Conservation (phyloP, 2,797 vertebrate species). For the Cheirogaleus major region DNA sequence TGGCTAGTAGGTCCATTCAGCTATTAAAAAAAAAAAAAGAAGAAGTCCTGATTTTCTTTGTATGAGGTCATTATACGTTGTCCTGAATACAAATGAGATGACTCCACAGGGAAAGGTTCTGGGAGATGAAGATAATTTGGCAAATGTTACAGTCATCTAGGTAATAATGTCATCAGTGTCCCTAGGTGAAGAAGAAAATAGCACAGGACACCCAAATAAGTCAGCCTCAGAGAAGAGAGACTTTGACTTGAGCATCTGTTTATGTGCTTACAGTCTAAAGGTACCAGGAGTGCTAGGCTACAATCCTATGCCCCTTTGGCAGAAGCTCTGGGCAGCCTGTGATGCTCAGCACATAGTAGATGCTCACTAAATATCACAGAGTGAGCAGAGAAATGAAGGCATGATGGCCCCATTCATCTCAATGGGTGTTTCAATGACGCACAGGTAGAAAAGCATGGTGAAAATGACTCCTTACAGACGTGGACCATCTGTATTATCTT, state of each 20-base stretch:
- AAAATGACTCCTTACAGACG: neutral
- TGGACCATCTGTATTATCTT: neutral
- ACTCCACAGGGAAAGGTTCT: neutral
- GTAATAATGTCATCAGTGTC: neutral
- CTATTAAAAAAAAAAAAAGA: neutral
- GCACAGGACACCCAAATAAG: neutral
- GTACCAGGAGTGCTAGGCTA: neutral
- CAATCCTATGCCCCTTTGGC: accelerated
- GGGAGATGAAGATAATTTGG: neutral
- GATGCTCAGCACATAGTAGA: neutral
- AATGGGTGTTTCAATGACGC: neutral
- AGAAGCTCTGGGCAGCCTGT: neutral
- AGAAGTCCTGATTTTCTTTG: neutral
- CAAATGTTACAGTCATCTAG: neutral
- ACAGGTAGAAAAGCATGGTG: neutral
- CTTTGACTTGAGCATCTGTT: neutral
- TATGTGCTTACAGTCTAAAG: neutral
- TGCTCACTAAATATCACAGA: neutral
- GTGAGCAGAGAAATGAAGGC: neutral
- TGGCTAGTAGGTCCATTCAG: neutral
- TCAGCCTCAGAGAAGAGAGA: neutral
- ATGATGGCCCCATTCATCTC: neutral
- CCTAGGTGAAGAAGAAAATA: neutral
- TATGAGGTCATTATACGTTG: neutral
- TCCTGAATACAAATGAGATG: neutral